A percentile compares a stretch with the other conserved stretches of the same genome.
Conservation (phyloP, 2,888 invertebrate species). For the Enchytraeus crypticus region DNA sequence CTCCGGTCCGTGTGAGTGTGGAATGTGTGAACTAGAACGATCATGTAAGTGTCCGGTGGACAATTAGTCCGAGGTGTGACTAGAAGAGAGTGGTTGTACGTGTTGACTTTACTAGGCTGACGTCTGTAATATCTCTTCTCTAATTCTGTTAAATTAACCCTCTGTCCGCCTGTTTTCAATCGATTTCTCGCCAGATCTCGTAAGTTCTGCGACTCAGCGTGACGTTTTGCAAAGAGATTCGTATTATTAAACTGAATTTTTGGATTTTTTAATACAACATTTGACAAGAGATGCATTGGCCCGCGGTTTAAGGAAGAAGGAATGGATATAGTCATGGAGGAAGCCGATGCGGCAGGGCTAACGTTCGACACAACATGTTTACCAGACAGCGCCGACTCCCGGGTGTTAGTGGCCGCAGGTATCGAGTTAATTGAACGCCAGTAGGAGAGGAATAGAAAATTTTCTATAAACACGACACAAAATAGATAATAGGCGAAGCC, state of each 20-base stretch:
- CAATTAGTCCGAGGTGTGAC: constrained; percentile 11
- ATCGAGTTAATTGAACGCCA: too few relatives aligned
- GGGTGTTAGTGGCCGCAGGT: too few relatives aligned
- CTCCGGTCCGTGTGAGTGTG: constrained; percentile 55
- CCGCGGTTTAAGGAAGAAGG: too few relatives aligned
- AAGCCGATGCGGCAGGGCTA: too few relatives aligned
- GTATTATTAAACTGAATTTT: too few relatives aligned
- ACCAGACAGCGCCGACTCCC: too few relatives aligned
- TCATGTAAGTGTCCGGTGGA: constrained; percentile 8
- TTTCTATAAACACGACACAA: not conserved
- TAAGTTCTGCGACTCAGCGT: too few relatives aligned
- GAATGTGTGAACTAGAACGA: constrained; percentile 46
- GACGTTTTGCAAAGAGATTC: too few relatives aligned
- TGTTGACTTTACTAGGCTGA: constrained; percentile 7
- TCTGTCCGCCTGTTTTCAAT: not conserved
- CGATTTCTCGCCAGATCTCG: not conserved
- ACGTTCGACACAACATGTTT: too few relatives aligned
- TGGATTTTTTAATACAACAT: too few relatives aligned
- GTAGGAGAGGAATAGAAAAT: not conserved
- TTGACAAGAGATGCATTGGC: too few relatives aligned
- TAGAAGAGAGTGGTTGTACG: constrained; percentile 9
- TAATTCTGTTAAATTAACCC: not conserved
- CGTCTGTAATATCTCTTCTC: not conserved
- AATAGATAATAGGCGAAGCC: not conserved
- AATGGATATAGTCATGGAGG: too few relatives aligned